phyloP scores from a whole-genome alignment of 2,113 vertebrate species.

The Albula goreensis region DNA sequence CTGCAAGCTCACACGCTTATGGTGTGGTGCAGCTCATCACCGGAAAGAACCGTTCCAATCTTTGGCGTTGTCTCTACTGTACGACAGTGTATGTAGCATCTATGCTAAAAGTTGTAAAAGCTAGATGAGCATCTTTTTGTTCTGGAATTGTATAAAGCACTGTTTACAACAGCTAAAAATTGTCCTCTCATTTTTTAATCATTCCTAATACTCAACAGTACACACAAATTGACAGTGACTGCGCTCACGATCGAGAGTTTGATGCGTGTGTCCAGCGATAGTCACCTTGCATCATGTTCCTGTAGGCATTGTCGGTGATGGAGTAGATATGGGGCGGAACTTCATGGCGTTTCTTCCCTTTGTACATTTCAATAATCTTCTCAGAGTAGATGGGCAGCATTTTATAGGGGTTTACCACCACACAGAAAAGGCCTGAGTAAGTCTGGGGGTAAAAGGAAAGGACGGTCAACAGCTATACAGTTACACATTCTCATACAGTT shows the following conservation, averaged over 20 bases:
- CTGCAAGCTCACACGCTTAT: not conserved
- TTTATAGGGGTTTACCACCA: constrained; percentile 95
- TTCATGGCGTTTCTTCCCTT: constrained; percentile 96
- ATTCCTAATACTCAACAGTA: too few species aligned
- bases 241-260: not conserved
- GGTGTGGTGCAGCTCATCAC: not conserved
- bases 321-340: constrained; percentile 95
- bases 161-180: too few species aligned
- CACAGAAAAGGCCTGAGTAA: constrained; percentile 95
- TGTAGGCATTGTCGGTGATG: constrained; percentile 91
- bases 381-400: constrained; percentile 95
- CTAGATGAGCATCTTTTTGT: too few species aligned
- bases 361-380: constrained; percentile 98
- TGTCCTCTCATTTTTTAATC: too few species aligned
- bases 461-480: not conserved
- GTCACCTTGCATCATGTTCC: constrained; percentile 97
- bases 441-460: constrained; percentile 69
- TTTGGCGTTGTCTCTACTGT: not conserved
- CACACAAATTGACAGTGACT: too few species aligned
- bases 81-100: too few species aligned
- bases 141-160: too few species aligned
- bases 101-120: too few species aligned
- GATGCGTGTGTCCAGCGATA: not conserved
- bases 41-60: not conserved
- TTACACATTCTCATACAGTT: not conserved